Conservation (phyloP, 2,113 vertebrate genomes). For the Caloenas nicobarica region DNA sequence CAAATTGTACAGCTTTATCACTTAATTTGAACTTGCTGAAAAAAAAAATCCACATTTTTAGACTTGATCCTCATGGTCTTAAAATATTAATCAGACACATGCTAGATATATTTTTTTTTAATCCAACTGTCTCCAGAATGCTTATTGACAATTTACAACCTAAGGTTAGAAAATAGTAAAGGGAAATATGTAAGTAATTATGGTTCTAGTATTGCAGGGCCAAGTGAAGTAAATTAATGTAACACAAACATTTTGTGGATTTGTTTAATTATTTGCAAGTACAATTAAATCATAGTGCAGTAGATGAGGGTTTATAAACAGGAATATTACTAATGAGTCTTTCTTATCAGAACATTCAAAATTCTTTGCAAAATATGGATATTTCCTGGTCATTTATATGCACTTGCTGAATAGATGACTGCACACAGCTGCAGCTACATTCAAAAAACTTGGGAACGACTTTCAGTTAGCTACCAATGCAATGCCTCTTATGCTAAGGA, state of each 20-base stretch:
- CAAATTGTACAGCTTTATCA: background rate
- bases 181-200: slow-evolving; percentile 79
- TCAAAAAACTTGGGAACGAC: background rate
- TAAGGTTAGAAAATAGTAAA: slow-evolving; percentile 75
- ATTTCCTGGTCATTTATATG: background rate
- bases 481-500: background rate
- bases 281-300: slow-evolving; percentile 51
- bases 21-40: slow-evolving; percentile 20
- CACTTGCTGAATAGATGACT: background rate
- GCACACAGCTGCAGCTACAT: background rate
- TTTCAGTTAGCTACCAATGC: background rate
- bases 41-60: slow-evolving; percentile 28
- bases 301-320: slow-evolving; percentile 25
- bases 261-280: slow-evolving; percentile 76
- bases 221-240: slow-evolving; percentile 71
- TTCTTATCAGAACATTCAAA: slow-evolving; percentile 10
- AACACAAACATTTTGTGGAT: slow-evolving; percentile 71
- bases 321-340: slow-evolving; percentile 18
- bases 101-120: slow-evolving; percentile 58
- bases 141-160: slow-evolving; percentile 76
- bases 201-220: slow-evolving; percentile 53
- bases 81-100: slow-evolving; percentile 81
- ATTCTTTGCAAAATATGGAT: background rate
- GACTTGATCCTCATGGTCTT: slow-evolving; percentile 74
- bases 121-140: slow-evolving; percentile 74